Conservation (phyloP, 2,797 vertebrate genomes). For the Phoxinus dragarum region DNA sequence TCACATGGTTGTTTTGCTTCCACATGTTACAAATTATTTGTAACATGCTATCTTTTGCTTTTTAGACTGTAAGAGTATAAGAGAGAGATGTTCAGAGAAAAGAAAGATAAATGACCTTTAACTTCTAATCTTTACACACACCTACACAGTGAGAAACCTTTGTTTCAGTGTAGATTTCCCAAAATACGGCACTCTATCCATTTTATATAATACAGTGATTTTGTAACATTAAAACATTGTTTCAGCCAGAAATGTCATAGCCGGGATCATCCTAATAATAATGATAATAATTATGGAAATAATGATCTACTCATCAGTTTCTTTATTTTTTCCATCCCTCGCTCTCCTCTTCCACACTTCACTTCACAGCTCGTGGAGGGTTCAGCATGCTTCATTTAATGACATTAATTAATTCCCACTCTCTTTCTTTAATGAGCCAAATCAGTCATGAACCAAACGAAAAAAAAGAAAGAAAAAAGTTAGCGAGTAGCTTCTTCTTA, state of each 20-base stretch:
- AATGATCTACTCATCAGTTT: conserved; percentile 33
- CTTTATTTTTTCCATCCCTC: not conserved
- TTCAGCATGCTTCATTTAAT: conserved; percentile 75
- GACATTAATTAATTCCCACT: conserved; percentile 80
- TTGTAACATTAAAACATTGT: not conserved
- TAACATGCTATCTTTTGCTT: not conserved
- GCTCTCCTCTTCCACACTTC: conserved; percentile 65
- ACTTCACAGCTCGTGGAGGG: conserved; percentile 64
- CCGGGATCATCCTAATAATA: not conserved
- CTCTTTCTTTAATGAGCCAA: conserved; percentile 77
- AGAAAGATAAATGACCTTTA: conserved; percentile 23
- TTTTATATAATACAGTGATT: conserved; percentile 17
- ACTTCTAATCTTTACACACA: conserved; percentile 15
- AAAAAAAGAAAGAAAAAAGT: conserved; percentile 34
- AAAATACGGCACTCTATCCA: not conserved
- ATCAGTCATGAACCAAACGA: conserved; percentile 69
- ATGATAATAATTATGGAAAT: conserved; percentile 38
- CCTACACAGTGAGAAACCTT: not conserved
- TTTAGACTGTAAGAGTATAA: not conserved
- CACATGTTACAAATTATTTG: conserved; percentile 3
- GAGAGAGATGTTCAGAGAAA: not conserved
- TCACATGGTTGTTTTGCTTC: not conserved
- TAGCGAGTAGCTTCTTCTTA: conserved; percentile 61
- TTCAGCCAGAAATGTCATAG: conserved; percentile 4
- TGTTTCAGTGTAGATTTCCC: conserved; percentile 5